Evolutionary conservation across 1,140 invertebrate species (phyloP).

Genomic region (Temnothorax nylanderi): DNA sequence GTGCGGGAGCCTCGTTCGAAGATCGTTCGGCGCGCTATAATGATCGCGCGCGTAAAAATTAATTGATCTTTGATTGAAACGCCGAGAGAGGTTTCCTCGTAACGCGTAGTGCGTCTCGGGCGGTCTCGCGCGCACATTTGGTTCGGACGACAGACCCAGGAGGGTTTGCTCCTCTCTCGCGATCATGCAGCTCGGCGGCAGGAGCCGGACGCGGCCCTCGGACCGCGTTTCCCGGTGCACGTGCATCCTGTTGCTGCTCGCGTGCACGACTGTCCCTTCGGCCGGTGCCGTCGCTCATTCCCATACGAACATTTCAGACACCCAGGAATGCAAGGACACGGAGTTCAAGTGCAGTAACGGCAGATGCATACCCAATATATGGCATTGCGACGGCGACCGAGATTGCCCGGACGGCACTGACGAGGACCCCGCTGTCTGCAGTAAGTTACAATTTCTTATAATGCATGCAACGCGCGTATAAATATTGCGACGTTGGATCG

Average conservation of each 20-base stretch:
- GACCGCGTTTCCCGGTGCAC: slow-evolving; percentile 61
- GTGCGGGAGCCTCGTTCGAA: background rate
- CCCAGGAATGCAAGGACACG: slow-evolving; percentile 87
- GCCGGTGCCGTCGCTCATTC: slow-evolving; percentile 32
- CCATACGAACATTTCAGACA: slow-evolving; percentile 85
- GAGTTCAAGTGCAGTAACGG: slow-evolving; percentile 91
- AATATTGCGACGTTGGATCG: background rate
- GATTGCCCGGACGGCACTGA: slow-evolving; percentile 92
- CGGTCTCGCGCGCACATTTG: background rate
- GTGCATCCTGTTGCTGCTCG: slow-evolving; percentile 45
- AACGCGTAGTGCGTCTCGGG: background rate
- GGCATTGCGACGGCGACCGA: slow-evolving; percentile 91
- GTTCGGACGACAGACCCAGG: background rate
- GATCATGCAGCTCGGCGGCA: slow-evolving; percentile 51
- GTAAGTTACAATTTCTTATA: slow-evolving; percentile 86
- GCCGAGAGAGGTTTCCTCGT: background rate
- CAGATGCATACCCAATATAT: slow-evolving; percentile 91
- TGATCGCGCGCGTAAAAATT: background rate
- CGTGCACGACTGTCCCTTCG: slow-evolving; percentile 45
- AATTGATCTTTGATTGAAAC: background rate
- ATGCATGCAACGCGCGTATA: background rate
- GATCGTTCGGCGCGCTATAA: background rate
- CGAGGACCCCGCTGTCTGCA: slow-evolving; percentile 89
- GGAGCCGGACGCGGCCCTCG: slow-evolving; percentile 54
- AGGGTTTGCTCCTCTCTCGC: background rate